phyloP scores from a whole-genome alignment of 2,888 invertebrate species.

The Sabellastarte sp. region DNA sequence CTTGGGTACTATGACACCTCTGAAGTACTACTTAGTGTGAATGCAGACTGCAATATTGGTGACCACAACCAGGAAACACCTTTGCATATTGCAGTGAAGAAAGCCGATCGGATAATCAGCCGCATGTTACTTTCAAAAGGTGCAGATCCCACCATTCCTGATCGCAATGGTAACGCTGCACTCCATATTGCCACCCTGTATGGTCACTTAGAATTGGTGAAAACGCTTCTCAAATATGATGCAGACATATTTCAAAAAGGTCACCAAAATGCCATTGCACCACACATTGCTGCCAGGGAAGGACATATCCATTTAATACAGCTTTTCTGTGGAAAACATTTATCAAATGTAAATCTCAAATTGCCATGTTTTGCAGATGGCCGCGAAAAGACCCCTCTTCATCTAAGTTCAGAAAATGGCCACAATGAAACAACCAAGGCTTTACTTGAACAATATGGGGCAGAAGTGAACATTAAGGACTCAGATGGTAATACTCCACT shows the following conservation, averaged over 20 bases:
- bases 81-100: constrained; percentile 35
- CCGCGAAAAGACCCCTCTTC: constrained; percentile 32
- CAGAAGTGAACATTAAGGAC: constrained; percentile 33
- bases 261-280: constrained; percentile 26
- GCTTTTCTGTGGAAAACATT: constrained; percentile 28
- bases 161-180: constrained; percentile 30
- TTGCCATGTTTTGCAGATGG: constrained; percentile 32
- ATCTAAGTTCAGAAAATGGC: constrained; percentile 32
- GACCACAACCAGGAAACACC: constrained; percentile 36
- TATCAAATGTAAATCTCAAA: constrained; percentile 31
- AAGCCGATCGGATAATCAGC: constrained; percentile 28
- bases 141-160: constrained; percentile 29
- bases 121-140: constrained; percentile 33
- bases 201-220: constrained; percentile 33
- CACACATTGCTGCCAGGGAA: constrained; percentile 36
- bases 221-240: constrained; percentile 29
- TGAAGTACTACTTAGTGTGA: constrained; percentile 26
- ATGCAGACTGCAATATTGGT: constrained; percentile 30
- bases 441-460: constrained; percentile 31
- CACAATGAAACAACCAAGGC: constrained; percentile 28
- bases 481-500: constrained; percentile 34
- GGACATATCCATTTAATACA: constrained; percentile 37
- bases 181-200: constrained; percentile 34
- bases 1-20: constrained; percentile 27
- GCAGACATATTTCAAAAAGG: constrained; percentile 35